Percentiles rank a stretch among this genome's conserved stretches.
Conservation (phyloP, 2,797 vertebrate genomes). For the Serranus cabrilla region DNA sequence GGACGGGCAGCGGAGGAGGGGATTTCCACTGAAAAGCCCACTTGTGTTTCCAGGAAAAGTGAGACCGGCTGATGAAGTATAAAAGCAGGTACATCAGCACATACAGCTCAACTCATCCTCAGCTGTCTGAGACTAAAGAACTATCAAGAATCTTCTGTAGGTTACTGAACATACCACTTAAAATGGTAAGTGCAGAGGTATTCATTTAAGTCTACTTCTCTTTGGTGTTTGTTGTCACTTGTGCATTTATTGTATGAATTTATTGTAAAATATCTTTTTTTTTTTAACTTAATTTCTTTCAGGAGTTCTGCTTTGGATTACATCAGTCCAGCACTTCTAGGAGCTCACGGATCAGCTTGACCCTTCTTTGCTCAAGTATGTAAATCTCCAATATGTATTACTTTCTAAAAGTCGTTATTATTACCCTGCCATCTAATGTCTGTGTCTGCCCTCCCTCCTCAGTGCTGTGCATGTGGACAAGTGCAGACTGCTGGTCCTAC, state of each 20-base stretch:
- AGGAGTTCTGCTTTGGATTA: slow-evolving; percentile 59
- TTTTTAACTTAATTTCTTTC: slow-evolving; percentile 18
- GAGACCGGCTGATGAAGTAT: slow-evolving; percentile 36
- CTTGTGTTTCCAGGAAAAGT: slow-evolving; percentile 64
- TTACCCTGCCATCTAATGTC: slow-evolving; percentile 6
- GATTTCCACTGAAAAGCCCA: slow-evolving; percentile 66
- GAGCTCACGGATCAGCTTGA: slow-evolving; percentile 50
- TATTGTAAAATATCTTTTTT: neutral
- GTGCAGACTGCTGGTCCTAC: slow-evolving; percentile 85
- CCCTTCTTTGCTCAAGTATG: slow-evolving; percentile 78
- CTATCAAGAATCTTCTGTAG: slow-evolving; percentile 15
- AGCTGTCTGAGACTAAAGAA: slow-evolving; percentile 6
- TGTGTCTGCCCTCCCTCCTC: slow-evolving; percentile 34
- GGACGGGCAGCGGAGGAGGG: slow-evolving; percentile 1
- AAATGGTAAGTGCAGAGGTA: slow-evolving; percentile 75
- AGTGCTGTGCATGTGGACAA: slow-evolving; percentile 76
- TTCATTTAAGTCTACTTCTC: neutral
- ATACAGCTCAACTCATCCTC: neutral
- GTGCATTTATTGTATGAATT: neutral
- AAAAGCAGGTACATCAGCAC: slow-evolving; percentile 36
- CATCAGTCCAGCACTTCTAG: slow-evolving; percentile 32
- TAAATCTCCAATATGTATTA: neutral
- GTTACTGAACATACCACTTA: slow-evolving; percentile 5
- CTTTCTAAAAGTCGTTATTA: neutral
- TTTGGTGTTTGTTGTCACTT: neutral